A percentile compares a stretch with the other conserved stretches of the same genome.
These are phyloP conservation scores for Platalea minor DNA, from an alignment of 2,797 vertebrate species.

Conservation along the genomic window DNA sequence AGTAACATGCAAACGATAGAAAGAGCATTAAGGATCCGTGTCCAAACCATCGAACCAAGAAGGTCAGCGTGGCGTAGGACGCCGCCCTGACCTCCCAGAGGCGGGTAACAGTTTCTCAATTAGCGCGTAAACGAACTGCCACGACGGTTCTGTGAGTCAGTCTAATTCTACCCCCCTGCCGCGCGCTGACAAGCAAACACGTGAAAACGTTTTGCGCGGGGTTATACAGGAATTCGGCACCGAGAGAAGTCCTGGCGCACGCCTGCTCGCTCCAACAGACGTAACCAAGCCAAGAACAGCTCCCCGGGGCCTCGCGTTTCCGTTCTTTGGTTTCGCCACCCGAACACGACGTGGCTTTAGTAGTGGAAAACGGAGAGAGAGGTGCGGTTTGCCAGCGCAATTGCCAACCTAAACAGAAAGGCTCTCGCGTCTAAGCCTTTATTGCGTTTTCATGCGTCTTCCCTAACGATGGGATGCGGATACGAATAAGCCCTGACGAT, in stretches of 20 bases:
- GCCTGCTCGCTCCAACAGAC: background rate
- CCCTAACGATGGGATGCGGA: background rate
- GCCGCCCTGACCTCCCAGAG: background rate
- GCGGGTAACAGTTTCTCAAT: background rate
- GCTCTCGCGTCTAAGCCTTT: background rate
- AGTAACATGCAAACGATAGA: background rate
- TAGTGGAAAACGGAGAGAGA: background rate
- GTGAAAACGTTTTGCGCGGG: background rate
- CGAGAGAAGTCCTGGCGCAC: background rate
- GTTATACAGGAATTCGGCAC: background rate
- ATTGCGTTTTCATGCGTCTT: no score
- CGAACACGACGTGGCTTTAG: accelerated
- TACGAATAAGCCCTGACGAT: background rate
- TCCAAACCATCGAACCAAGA: background rate
- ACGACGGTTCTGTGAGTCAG: background rate
- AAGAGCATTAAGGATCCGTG: no score
- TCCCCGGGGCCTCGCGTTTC: background rate
- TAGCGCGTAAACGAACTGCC: background rate
- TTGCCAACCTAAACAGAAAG: background rate
- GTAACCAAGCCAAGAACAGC: background rate
- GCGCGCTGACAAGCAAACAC: no score
- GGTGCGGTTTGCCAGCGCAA: background rate
- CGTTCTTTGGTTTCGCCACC: background rate
- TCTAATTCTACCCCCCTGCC: background rate
- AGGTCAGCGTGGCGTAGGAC: background rate